Conservation (phyloP, 2,113 vertebrate species). For the Sander vitreus region DNA sequence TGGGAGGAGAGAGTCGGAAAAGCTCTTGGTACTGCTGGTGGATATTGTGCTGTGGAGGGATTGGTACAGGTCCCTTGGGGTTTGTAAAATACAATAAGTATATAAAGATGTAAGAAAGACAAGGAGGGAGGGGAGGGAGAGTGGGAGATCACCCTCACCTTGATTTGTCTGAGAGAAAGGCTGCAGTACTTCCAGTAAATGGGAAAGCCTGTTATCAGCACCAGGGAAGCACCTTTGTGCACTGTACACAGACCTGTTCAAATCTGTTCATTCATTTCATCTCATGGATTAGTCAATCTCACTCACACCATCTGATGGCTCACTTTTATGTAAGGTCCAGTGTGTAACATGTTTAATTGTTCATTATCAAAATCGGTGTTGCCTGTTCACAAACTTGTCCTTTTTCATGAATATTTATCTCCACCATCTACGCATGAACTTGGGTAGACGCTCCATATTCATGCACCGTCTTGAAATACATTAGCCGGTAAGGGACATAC, state of each 20-base stretch:
- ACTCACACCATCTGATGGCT: conserved; percentile 33
- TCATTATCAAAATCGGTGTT: too few relatives aligned
- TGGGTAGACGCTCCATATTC: too few relatives aligned
- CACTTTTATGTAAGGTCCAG: neutral
- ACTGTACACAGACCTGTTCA: conserved; percentile 35
- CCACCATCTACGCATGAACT: too few relatives aligned
- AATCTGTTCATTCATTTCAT: conserved; percentile 55
- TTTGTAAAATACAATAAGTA: conserved; percentile 61
- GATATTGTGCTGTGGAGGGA: conserved; percentile 58
- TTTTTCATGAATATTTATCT: too few relatives aligned
- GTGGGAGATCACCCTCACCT: conserved; percentile 34
- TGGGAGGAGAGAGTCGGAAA: conserved; percentile 61
- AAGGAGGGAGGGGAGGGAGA: conserved; percentile 9
- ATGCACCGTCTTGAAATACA: too few relatives aligned
- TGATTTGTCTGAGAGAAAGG: conserved; percentile 36
- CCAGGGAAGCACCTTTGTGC: conserved; percentile 49
- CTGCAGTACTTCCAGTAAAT: conserved; percentile 46
- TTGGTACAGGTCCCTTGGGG: conserved; percentile 32
- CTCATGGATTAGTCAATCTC: conserved; percentile 27
- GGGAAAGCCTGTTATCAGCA: conserved; percentile 54
- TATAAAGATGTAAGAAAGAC: conserved; percentile 46
- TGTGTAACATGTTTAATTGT: too few relatives aligned
- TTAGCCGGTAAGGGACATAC: too few relatives aligned
- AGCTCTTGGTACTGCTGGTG: conserved; percentile 51
- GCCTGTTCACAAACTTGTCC: too few relatives aligned